A percentile compares a stretch with the other conserved stretches of the same genome.
Evolutionary conservation across 2,797 vertebrate species (phyloP).

Genomic region (Artibeus lituratus): DNA sequence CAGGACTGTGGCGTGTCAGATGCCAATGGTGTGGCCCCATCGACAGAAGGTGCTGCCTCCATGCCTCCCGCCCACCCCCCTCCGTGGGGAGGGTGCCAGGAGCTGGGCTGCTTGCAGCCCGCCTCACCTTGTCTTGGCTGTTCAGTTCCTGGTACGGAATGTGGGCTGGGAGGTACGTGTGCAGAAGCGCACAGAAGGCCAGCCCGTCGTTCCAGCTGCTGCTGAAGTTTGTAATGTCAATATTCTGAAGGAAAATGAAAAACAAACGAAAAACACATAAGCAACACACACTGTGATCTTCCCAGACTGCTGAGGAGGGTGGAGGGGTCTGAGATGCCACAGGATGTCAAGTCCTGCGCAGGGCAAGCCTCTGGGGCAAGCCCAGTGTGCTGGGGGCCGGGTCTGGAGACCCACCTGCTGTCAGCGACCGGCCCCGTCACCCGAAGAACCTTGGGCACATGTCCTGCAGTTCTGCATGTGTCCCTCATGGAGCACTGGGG

Average conservation of each 20-base stretch:
- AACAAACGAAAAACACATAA: neutral
- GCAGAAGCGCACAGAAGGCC: conserved; percentile 96
- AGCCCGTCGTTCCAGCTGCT: conserved; percentile 99
- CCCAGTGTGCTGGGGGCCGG: fast-evolving
- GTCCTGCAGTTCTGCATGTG: neutral
- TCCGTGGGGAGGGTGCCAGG: neutral
- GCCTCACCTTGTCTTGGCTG: conserved; percentile 93
- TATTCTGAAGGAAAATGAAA: conserved; percentile 86
- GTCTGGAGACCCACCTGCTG: neutral
- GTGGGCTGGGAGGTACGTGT: conserved; percentile 96
- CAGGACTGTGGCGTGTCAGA: neutral
- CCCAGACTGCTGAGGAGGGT: neutral
- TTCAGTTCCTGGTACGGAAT: conserved; percentile 96
- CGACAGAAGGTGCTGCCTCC: neutral
- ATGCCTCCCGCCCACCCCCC: too few species aligned
- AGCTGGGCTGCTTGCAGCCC: fast-evolving
- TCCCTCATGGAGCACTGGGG: neutral
- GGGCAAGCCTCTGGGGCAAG: too few species aligned
- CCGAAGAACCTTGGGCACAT: neutral
- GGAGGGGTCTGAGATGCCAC: neutral
- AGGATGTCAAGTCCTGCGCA: neutral
- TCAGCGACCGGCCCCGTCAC: neutral
- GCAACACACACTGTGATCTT: fast-evolving
- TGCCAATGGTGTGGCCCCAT: neutral
- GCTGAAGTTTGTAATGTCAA: conserved; percentile 99